Conservation (phyloP, 2,888 invertebrate species). For the Rhagonycha fulva region DNA sequence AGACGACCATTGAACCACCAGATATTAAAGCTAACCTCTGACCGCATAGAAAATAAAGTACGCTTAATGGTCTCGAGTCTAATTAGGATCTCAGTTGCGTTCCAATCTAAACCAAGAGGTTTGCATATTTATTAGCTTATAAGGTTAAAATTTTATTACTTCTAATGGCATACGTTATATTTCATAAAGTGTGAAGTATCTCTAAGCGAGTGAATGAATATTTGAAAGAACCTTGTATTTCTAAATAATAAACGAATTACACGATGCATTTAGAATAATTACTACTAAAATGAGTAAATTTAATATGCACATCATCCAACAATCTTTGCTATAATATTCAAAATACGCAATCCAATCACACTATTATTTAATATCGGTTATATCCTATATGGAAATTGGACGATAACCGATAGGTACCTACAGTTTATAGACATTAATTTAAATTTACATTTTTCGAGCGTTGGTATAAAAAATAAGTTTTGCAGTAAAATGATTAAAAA, state of each 20-base stretch:
- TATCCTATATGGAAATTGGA: not conserved
- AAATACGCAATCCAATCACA: not conserved
- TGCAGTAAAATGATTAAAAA: not conserved
- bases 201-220: too few species aligned
- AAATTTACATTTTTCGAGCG: not conserved
- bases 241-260: too few species aligned
- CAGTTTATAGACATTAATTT: not conserved
- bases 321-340: not conserved
- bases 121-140: slow-evolving; percentile 14
- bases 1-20: slow-evolving; percentile 53
- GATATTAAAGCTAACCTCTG: slow-evolving; percentile 54
- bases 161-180: not conserved
- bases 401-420: not conserved
- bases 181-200: not conserved
- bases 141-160: not conserved
- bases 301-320: not conserved
- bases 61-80: slow-evolving; percentile 48
- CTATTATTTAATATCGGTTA: not conserved
- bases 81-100: slow-evolving; percentile 40
- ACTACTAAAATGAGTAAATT: not conserved
- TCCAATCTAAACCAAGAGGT: slow-evolving; percentile 37
- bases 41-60: slow-evolving; percentile 54
- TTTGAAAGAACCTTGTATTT: too few species aligned
- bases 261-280: not conserved
- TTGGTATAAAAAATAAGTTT: not conserved